A percentile compares a stretch with the other conserved stretches of the same genome.
Conservation (phyloP, 2,113 vertebrate genomes). For the Pollachius pollachius region DNA sequence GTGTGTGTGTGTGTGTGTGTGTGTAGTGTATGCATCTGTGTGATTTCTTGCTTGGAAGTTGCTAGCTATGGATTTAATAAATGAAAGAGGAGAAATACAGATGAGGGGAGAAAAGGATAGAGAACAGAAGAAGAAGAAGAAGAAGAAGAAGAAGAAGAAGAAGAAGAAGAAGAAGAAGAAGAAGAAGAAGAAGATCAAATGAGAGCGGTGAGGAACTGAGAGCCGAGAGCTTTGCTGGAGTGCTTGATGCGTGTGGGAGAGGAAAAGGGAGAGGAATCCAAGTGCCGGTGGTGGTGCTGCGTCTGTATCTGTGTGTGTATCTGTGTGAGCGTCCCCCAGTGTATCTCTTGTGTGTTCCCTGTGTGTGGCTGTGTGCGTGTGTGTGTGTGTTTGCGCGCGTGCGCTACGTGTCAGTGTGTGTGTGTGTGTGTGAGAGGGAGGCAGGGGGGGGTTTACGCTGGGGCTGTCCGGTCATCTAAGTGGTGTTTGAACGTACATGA, state of each 20-base stretch:
- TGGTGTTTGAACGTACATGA: conserved; percentile 61
- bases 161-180: no score
- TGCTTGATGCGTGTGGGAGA: neutral
- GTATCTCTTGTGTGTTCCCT: no score
- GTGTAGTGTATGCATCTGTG: neutral
- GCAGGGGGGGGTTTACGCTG: neutral
- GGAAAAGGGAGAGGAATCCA: neutral
- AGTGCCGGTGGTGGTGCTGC: neutral
- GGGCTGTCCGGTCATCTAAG: conserved; percentile 24
- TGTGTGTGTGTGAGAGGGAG: conserved; percentile 1
- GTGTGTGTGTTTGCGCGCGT: neutral
- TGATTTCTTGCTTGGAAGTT: neutral
- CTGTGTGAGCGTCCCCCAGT: no score
- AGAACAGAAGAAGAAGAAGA: no score
- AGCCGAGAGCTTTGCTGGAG: neutral
- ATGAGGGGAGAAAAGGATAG: neutral
- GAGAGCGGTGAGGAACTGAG: no score
- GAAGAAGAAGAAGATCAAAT: no score
- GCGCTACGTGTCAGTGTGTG: no score
- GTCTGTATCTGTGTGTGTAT: no score
- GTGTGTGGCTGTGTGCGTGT: neutral
- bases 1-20: neutral
- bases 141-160: no score
- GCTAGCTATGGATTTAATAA: neutral
- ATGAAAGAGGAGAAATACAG: no score